Percentiles rank a stretch among this genome's conserved stretches.
These are phyloP conservation scores for Pseudachorutes palmiensis DNA, from an alignment of 1,140 invertebrate genomes.

Conservation along the genomic window DNA sequence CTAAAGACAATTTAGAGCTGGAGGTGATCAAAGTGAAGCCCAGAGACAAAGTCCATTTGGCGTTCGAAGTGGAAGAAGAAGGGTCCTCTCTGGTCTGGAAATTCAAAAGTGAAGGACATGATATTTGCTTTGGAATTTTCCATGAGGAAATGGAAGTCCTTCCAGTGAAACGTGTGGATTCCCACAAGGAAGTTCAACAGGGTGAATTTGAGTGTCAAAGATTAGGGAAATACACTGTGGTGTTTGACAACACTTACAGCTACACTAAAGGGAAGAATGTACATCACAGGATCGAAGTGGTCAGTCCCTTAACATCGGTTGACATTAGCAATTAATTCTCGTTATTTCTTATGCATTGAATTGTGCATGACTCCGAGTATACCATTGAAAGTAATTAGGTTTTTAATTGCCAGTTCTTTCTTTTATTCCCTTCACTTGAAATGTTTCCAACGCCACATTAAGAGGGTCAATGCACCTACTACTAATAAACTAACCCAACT, in stretches of 20 bases:
- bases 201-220: conserved; percentile 4
- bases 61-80: neutral
- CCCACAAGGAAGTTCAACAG: conserved; percentile 15
- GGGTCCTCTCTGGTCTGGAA: conserved; percentile 4
- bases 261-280: conserved; percentile 8
- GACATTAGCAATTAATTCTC: neutral
- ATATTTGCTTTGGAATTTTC: conserved; percentile 21
- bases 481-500: no score
- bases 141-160: neutral
- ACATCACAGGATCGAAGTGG: conserved; percentile 5
- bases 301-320: conserved; percentile 1
- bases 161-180: conserved; percentile 5
- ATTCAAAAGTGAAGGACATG: conserved; percentile 14
- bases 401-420: no score
- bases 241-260: conserved; percentile 27
- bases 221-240: conserved; percentile 9
- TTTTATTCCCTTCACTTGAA: no score
- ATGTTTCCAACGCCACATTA: no score
- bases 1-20: no score
- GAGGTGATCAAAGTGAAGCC: conserved; percentile 13
- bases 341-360: no score
- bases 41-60: conserved; percentile 7
- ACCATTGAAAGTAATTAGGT: no score
- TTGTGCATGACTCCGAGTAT: no score
- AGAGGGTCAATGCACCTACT: no score